Evolutionary conservation across 2,797 vertebrate genomes (phyloP).

Genomic region (Trematomus bernacchii): DNA sequence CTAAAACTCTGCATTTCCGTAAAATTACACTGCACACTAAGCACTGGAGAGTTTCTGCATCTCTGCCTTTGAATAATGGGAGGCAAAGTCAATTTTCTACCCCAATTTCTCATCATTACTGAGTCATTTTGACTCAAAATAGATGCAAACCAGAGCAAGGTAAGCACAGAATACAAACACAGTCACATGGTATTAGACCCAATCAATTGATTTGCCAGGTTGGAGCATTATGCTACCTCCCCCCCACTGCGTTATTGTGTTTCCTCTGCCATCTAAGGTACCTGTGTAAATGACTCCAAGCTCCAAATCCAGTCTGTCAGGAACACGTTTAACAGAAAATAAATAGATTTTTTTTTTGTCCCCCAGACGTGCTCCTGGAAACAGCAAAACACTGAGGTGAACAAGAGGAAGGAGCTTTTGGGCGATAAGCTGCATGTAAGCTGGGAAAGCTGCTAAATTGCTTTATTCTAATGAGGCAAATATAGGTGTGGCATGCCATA

Average conservation of each 20-base stretch:
- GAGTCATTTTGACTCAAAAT: constrained; percentile 44
- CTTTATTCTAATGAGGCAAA: constrained; percentile 55
- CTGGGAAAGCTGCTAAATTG: constrained; percentile 51
- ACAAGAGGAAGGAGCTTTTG: constrained; percentile 47
- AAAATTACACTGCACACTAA: constrained; percentile 2
- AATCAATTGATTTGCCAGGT: constrained; percentile 48
- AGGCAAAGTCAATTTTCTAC: constrained; percentile 47
- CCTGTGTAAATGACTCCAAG: constrained; percentile 36
- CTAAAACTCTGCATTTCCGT: constrained; percentile 28
- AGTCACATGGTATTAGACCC: constrained; percentile 22
- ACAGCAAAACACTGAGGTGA: constrained; percentile 46
- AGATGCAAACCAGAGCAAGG: constrained; percentile 32
- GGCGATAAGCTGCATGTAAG: constrained; percentile 56
- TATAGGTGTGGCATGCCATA: constrained; percentile 14
- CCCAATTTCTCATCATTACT: constrained; percentile 48
- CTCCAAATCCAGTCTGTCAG: constrained; percentile 28
- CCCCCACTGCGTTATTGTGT: constrained; percentile 37
- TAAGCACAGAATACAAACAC: neutral
- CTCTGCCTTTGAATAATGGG: constrained; percentile 32
- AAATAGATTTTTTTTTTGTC: constrained; percentile 36
- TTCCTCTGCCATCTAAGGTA: constrained; percentile 27
- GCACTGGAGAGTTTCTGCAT: constrained; percentile 18
- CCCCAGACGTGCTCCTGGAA: constrained; percentile 36
- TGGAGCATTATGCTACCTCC: constrained; percentile 17
- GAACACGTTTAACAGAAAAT: constrained; percentile 44